Conservation (phyloP, 2,113 vertebrate genomes). For the Cyanoramphus novaezelandiae region DNA sequence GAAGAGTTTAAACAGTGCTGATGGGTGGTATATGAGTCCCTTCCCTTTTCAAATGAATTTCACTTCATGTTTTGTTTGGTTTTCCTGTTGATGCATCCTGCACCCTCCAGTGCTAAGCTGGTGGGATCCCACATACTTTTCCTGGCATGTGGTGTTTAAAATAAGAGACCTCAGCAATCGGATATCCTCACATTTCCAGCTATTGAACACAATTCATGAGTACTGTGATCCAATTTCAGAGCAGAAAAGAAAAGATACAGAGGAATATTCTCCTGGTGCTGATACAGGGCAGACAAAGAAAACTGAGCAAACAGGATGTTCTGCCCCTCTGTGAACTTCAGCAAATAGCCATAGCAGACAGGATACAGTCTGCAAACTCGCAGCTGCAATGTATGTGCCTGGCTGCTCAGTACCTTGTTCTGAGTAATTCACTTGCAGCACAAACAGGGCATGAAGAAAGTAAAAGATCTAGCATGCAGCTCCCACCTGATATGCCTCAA, state of each 20-base stretch:
- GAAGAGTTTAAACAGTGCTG: neutral
- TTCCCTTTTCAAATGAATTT: conserved; percentile 69
- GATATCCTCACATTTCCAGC: conserved; percentile 81
- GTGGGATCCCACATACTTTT: conserved; percentile 71
- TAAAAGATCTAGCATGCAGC: neutral
- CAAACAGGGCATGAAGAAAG: neutral
- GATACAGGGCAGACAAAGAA: conserved; percentile 65
- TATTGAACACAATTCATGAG: conserved; percentile 74
- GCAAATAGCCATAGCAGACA: neutral
- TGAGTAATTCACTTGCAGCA: neutral
- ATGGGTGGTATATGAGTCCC: conserved; percentile 31
- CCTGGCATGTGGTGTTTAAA: conserved; percentile 72
- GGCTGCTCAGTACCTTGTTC: neutral
- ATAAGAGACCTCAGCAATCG: conserved; percentile 76
- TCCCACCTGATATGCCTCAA: neutral
- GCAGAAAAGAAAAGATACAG: conserved; percentile 63
- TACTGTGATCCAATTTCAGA: conserved; percentile 74
- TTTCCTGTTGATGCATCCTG: conserved; percentile 76
- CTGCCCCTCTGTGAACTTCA: conserved; percentile 40
- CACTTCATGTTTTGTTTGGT: conserved; percentile 70
- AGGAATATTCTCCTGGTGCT: conserved; percentile 65
- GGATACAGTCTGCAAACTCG: conserved; percentile 27
- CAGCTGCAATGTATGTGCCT: conserved; percentile 5
- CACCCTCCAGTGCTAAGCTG: conserved; percentile 54
- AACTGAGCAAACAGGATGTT: conserved; percentile 78